phyloP scores from a whole-genome alignment of 2,888 invertebrate genomes.

The Coremacera marginata region DNA sequence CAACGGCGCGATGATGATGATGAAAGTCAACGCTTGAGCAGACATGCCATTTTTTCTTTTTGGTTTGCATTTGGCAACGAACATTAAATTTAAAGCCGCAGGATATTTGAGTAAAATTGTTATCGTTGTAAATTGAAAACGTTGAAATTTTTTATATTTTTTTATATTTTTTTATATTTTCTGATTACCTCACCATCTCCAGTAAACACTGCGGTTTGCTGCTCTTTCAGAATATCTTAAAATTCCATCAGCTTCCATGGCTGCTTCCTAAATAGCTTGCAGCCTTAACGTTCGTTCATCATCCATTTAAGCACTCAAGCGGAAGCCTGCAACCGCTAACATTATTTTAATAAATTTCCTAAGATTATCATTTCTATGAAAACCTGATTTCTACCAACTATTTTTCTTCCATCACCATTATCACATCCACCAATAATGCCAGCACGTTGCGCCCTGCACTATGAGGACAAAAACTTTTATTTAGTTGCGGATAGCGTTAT shows the following conservation, averaged over 20 bases:
- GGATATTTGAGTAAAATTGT: no score
- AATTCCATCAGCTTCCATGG: conserved; percentile 22
- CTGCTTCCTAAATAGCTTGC: not conserved
- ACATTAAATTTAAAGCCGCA: no score
- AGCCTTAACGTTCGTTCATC: not conserved
- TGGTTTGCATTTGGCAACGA: no score
- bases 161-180: conserved; percentile 4
- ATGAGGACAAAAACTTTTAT: conserved; percentile 83
- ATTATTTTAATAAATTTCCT: conserved; percentile 17
- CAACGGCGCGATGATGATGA: no score
- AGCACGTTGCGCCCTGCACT: conserved; percentile 78
- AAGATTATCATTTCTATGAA: not conserved
- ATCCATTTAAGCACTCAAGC: not conserved
- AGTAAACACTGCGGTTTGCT: no score
- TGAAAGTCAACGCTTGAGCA: no score
- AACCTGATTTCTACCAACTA: not conserved
- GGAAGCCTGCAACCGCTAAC: conserved; percentile 1
- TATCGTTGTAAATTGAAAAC: no score
- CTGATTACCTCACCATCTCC: not conserved
- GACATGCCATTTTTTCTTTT: no score
- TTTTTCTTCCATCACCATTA: not conserved
- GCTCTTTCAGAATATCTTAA: conserved; percentile 10
- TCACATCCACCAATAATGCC: conserved; percentile 45
- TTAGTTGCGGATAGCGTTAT: conserved; percentile 85
- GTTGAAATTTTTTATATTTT: not conserved